phyloP scores from a whole-genome alignment of 2,797 vertebrate species.

The Aselliscus stoliczkanus region DNA sequence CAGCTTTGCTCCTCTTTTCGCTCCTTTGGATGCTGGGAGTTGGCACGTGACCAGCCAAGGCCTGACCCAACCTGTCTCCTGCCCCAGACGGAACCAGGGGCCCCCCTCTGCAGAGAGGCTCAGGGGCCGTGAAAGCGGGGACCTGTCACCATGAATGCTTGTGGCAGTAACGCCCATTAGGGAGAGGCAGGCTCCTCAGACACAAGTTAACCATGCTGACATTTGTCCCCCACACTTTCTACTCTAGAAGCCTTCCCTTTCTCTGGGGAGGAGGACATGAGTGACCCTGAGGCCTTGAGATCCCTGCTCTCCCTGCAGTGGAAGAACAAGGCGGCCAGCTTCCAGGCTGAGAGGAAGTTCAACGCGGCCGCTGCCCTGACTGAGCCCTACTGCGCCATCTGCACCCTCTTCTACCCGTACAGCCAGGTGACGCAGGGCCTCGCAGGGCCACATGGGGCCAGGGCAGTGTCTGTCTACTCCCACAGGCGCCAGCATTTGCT shows the following conservation, averaged over 20 bases:
- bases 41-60: neutral
- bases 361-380: slow-evolving; percentile 89
- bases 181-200: neutral
- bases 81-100: neutral
- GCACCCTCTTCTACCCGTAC: slow-evolving; percentile 94
- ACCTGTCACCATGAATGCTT: neutral
- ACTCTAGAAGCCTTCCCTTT: slow-evolving; percentile 86
- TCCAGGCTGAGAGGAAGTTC: slow-evolving; percentile 91
- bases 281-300: slow-evolving; percentile 85
- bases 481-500: neutral
- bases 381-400: slow-evolving; percentile 93
- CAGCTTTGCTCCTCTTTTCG: neutral
- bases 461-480: neutral
- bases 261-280: slow-evolving; percentile 85
- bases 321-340: slow-evolving; percentile 90
- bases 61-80: neutral
- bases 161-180: fast-evolving
- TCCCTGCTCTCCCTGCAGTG: slow-evolving; percentile 89
- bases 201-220: neutral
- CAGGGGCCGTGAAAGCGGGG: neutral
- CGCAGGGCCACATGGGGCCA: neutral
- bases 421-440: slow-evolving; percentile 84
- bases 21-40: neutral
- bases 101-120: neutral
- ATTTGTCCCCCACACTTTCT: too few species aligned